A percentile compares a stretch with the other conserved stretches of the same genome.
Evolutionary conservation across 2,797 vertebrate genomes (phyloP).

Genomic region (Hybognathus amarus): DNA sequence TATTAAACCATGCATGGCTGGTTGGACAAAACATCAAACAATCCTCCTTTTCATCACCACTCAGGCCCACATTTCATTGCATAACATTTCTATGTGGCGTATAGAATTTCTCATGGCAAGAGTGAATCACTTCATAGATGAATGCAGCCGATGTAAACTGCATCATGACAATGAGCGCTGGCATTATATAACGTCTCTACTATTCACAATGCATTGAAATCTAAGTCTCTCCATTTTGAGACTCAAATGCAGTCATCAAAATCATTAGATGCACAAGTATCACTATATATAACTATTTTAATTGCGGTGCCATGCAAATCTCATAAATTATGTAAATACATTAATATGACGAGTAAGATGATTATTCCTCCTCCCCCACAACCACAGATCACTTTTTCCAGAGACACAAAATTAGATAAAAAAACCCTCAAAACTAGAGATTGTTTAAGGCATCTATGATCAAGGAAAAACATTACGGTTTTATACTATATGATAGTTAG

Average conservation of each 20-base stretch:
- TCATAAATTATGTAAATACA: neutral
- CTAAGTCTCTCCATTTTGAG: neutral
- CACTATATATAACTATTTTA: neutral
- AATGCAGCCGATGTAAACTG: conserved; percentile 32
- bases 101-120: conserved; percentile 27
- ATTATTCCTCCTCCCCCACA: no score
- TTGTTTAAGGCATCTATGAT: no score
- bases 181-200: conserved; percentile 21
- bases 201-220: conserved; percentile 8
- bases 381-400: neutral
- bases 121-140: conserved; percentile 37
- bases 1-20: conserved; percentile 10
- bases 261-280: neutral
- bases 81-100: conserved; percentile 32
- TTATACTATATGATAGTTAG: neutral
- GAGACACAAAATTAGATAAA: neutral
- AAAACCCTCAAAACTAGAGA: no score
- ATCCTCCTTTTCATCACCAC: conserved; percentile 28
- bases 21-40: conserved; percentile 37
- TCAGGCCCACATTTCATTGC: conserved; percentile 13
- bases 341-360: neutral
- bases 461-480: no score
- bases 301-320: neutral
- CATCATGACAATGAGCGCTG: conserved; percentile 1
- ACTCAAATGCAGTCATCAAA: neutral